These are phyloP conservation scores for Clostera curtula DNA, from an alignment of 2,888 invertebrate genomes.

Conservation along the genomic window DNA sequence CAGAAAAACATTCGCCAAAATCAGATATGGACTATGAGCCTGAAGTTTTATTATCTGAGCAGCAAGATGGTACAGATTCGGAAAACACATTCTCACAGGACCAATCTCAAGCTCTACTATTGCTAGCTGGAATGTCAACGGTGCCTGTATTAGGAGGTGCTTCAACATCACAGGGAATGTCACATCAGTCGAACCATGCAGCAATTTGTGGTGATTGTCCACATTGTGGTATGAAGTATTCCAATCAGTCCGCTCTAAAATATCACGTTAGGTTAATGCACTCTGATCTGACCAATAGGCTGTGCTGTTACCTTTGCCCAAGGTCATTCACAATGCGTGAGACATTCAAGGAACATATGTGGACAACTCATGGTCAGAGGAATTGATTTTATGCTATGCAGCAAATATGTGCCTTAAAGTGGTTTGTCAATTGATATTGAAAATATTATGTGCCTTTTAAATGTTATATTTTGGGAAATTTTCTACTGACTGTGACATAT, in stretches of 20 bases:
- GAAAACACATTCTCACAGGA: constrained; percentile 50
- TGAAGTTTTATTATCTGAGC: constrained; percentile 63
- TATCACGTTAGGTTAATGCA: constrained; percentile 81
- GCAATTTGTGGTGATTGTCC: constrained; percentile 79
- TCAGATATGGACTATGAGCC: constrained; percentile 66
- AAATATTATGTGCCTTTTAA: constrained; percentile 22
- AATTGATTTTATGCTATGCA: constrained; percentile 51
- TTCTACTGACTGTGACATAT: too few species aligned
- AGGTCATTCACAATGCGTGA: constrained; percentile 80
- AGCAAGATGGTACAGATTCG: constrained; percentile 53
- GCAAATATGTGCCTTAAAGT: constrained; percentile 47
- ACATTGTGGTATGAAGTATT: constrained; percentile 80
- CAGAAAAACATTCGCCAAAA: constrained; percentile 63
- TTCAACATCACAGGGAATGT: constrained; percentile 55
- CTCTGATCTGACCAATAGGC: constrained; percentile 79
- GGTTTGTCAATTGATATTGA: constrained; percentile 27
- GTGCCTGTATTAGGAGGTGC: constrained; percentile 47
- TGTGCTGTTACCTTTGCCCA: constrained; percentile 81
- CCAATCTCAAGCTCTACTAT: constrained; percentile 53
- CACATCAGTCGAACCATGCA: constrained; percentile 65
- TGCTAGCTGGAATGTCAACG: constrained; percentile 58
- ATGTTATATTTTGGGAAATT: too few species aligned
- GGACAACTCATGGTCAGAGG: constrained; percentile 78
- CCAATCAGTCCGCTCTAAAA: constrained; percentile 81
- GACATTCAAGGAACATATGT: constrained; percentile 81